Conservation (phyloP, 2,888 invertebrate species). For the Zygogramma bicolorata region DNA sequence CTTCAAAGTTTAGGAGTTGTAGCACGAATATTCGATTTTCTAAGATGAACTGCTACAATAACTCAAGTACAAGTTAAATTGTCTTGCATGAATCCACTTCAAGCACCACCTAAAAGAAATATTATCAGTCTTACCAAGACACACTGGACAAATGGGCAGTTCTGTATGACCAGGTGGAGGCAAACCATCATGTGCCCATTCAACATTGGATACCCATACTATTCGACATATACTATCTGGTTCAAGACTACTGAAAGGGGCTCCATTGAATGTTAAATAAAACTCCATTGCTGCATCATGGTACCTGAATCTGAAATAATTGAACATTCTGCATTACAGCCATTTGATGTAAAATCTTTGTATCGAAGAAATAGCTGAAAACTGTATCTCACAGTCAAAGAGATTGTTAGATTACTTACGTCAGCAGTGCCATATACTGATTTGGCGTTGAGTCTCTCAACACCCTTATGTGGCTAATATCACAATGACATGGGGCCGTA, state of each 20-base stretch:
- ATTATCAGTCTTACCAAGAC: slow-evolving; percentile 71
- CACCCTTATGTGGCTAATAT: slow-evolving; percentile 91
- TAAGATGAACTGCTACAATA: too few species aligned
- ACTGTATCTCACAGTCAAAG: neutral
- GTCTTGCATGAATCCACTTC: too few species aligned
- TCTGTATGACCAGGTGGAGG: slow-evolving; percentile 86
- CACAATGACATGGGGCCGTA: slow-evolving; percentile 91
- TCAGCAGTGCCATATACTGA: slow-evolving; percentile 97
- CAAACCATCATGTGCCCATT: slow-evolving; percentile 82
- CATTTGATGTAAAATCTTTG: too few species aligned
- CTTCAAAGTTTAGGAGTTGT: too few species aligned
- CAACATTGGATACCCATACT: slow-evolving; percentile 94
- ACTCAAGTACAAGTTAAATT: too few species aligned
- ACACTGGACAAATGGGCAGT: slow-evolving; percentile 96
- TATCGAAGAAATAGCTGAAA: too few species aligned
- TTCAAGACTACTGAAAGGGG: slow-evolving; percentile 93
- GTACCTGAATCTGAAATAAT: slow-evolving; percentile 72
- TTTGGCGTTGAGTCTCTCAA: slow-evolving; percentile 92
- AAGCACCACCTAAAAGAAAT: too few species aligned
- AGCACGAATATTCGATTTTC: too few species aligned
- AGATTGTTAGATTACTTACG: slow-evolving; percentile 72
- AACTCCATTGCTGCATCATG: slow-evolving; percentile 90
- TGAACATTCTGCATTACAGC: too few species aligned
- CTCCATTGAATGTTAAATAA: slow-evolving; percentile 92
- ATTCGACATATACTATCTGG: slow-evolving; percentile 92